These are phyloP conservation scores for Autographa pulchrina DNA, from an alignment of 2,888 invertebrate genomes.

Conservation along the genomic window DNA sequence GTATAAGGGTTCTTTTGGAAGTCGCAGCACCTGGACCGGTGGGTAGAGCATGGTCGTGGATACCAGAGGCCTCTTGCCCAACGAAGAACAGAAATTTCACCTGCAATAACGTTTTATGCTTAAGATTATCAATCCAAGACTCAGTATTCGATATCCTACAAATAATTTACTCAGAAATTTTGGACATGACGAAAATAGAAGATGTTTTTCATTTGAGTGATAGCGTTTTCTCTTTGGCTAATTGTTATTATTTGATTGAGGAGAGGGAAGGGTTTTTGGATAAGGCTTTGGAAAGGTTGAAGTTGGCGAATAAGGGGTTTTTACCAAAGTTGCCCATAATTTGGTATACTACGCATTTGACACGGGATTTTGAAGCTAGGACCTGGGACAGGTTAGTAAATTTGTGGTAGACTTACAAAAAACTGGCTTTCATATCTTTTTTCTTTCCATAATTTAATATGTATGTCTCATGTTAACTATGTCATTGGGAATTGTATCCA, in stretches of 20 bases:
- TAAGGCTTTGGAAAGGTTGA: constrained; percentile 90
- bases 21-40: constrained; percentile 96
- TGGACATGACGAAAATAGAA: constrained; percentile 92
- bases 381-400: constrained; percentile 82
- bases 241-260: constrained; percentile 92
- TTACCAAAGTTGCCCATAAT: constrained; percentile 90
- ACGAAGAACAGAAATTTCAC: constrained; percentile 64
- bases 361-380: constrained; percentile 80
- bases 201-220: constrained; percentile 95
- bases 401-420: too few relatives aligned
- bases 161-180: constrained; percentile 92
- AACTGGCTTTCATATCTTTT: too few relatives aligned
- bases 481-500: too few relatives aligned
- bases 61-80: constrained; percentile 86
- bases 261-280: constrained; percentile 93
- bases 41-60: constrained; percentile 95
- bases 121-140: constrained; percentile 92
- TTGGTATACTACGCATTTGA: constrained; percentile 92
- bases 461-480: too few relatives aligned
- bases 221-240: constrained; percentile 91
- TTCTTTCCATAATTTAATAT: too few relatives aligned
- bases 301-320: constrained; percentile 89
- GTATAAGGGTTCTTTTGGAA: constrained; percentile 95
- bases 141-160: constrained; percentile 92
- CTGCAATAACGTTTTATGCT: constrained; percentile 94